Evolutionary conservation across 2,113 vertebrate species (phyloP).

Genomic region (Furnarius figulus): DNA sequence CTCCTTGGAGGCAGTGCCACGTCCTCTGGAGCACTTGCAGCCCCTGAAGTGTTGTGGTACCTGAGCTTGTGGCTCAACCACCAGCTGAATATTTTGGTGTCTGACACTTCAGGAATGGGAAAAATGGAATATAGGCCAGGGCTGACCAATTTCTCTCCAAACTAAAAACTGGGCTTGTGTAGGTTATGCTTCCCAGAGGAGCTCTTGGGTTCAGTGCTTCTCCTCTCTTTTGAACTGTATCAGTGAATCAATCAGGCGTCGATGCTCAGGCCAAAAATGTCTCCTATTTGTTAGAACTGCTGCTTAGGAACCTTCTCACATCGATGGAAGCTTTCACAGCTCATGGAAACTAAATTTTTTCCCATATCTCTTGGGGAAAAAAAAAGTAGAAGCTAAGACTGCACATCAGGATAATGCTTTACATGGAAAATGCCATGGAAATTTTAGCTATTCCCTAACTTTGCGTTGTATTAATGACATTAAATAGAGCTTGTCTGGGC

Average conservation of each 20-base stretch:
- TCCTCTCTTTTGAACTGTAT: not conserved
- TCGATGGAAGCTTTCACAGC: not conserved
- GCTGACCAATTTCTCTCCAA: not conserved
- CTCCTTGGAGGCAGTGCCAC: not conserved
- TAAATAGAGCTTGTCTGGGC: not conserved
- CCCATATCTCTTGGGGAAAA: not conserved
- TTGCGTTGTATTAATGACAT: not conserved
- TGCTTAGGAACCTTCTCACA: not conserved
- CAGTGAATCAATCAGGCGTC: not conserved
- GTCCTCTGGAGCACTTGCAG: not conserved
- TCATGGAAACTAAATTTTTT: not conserved
- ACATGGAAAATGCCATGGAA: not conserved
- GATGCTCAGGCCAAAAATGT: not conserved
- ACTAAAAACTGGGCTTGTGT: not conserved
- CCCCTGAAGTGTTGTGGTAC: accelerated
- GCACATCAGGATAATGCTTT: not conserved
- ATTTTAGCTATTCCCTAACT: not conserved
- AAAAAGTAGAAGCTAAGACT: not conserved
- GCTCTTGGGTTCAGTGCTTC: not conserved
- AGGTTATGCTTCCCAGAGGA: not conserved
- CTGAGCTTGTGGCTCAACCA: accelerated
- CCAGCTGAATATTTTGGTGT: not conserved
- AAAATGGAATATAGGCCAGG: not conserved
- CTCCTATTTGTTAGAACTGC: not conserved
- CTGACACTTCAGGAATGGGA: not conserved